Conservation (phyloP, 2,113 vertebrate genomes). For the Speoplatyrhinus poulsoni region DNA sequence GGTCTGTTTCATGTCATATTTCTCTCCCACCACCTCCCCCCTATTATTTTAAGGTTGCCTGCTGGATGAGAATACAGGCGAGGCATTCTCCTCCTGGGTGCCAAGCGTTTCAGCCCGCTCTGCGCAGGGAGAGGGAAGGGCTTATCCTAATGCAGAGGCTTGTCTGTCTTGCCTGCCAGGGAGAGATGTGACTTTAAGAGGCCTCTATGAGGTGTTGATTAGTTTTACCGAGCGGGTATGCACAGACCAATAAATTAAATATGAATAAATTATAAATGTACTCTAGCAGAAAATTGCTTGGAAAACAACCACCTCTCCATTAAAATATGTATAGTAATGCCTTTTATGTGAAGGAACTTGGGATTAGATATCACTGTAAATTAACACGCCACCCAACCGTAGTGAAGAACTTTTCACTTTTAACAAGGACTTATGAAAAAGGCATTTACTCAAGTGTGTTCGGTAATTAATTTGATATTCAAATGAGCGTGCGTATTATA, state of each 20-base stretch:
- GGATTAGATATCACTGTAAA: conserved; percentile 86
- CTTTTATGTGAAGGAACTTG: conserved; percentile 80
- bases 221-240: conserved; percentile 79
- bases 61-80: conserved; percentile 58
- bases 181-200: conserved; percentile 75
- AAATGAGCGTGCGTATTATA: conserved; percentile 83
- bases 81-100: conserved; percentile 63
- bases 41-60: conserved; percentile 73
- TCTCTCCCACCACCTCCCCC: conserved; percentile 16
- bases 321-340: conserved; percentile 83
- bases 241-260: conserved; percentile 84
- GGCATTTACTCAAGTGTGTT: conserved; percentile 86
- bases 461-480: conserved; percentile 88
- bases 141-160: conserved; percentile 57
- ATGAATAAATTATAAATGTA: conserved; percentile 86
- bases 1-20: conserved; percentile 60
- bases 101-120: conserved; percentile 42
- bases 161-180: conserved; percentile 56
- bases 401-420: conserved; percentile 86
- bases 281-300: conserved; percentile 85
- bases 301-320: conserved; percentile 81
- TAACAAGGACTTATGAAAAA: conserved; percentile 88
- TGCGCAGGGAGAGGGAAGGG: conserved; percentile 53
- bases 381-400: conserved; percentile 85
- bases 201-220: conserved; percentile 78